phyloP scores from a whole-genome alignment of 2,113 vertebrate species.

The Ascaphus truei region DNA sequence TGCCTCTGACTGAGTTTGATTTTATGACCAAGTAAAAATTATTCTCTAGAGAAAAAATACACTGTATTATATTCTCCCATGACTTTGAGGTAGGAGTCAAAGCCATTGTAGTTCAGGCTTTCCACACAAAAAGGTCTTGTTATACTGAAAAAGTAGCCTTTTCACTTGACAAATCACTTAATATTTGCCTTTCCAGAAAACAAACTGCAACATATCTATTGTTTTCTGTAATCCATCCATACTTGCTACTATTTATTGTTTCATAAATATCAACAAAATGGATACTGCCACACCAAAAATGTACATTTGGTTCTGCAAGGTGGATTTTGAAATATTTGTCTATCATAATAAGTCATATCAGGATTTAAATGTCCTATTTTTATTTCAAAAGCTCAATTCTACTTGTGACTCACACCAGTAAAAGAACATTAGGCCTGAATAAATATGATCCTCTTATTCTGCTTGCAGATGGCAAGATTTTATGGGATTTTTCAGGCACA shows the following conservation, averaged over 20 bases:
- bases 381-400: not conserved
- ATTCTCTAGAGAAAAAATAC: too few species aligned
- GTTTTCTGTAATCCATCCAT: not conserved
- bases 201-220: not conserved
- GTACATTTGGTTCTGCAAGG: not conserved
- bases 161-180: constrained; percentile 1
- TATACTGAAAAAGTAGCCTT: not conserved
- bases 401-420: not conserved
- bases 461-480: constrained; percentile 8
- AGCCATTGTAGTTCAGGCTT: not conserved
- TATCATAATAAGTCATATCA: constrained; percentile 5
- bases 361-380: constrained; percentile 6
- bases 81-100: not conserved
- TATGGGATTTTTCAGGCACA: not conserved
- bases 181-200: not conserved
- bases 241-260: constrained; percentile 18
- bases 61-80: not conserved
- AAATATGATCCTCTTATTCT: not conserved
- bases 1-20: too few species aligned
- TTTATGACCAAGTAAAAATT: too few species aligned
- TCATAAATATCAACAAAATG: constrained; percentile 26
- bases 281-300: not conserved
- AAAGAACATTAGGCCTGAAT: not conserved
- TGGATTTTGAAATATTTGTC: not conserved
- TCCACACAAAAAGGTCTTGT: not conserved